These are phyloP conservation scores for Ctenodactylus gundi DNA, from an alignment of 2,113 vertebrate genomes.

Conservation along the genomic window DNA sequence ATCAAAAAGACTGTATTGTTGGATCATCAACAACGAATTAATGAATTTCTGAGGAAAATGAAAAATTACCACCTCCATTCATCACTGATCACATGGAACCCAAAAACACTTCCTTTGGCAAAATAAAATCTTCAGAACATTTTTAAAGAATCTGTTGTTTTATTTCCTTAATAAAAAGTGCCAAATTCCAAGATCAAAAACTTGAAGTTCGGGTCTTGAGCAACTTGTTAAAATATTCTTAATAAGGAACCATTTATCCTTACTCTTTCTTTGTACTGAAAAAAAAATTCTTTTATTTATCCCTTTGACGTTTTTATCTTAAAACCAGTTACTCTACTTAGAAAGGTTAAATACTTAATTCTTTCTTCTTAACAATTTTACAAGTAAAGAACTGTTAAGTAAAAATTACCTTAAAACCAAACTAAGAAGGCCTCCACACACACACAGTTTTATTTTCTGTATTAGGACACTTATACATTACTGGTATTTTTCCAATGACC, in stretches of 20 bases:
- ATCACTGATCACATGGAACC: not conserved
- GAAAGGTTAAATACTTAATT: not conserved
- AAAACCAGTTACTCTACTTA: not conserved
- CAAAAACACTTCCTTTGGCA: not conserved
- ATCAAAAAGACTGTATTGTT: not conserved
- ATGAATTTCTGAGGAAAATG: not conserved
- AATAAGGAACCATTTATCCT: not conserved
- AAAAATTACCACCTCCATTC: not conserved
- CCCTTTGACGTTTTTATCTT: conserved; percentile 7
- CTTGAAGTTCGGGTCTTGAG: not conserved
- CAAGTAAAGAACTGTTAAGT: not conserved
- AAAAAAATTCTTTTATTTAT: conserved; percentile 27
- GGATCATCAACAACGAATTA: conserved; percentile 27
- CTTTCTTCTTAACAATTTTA: conserved; percentile 18
- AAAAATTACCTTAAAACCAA: not conserved
- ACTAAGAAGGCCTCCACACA: not conserved
- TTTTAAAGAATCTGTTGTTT: not conserved
- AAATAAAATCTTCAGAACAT: conserved; percentile 17
- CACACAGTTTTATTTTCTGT: not conserved
- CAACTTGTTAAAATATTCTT: not conserved
- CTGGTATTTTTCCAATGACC: not conserved
- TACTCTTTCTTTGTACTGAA: not conserved
- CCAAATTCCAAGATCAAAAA: conserved; percentile 31
- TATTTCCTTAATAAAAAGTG: not conserved
- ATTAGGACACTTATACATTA: not conserved